Evolutionary conservation across 2,113 vertebrate genomes (phyloP).

Genomic region (Leucopsar rothschildi): DNA sequence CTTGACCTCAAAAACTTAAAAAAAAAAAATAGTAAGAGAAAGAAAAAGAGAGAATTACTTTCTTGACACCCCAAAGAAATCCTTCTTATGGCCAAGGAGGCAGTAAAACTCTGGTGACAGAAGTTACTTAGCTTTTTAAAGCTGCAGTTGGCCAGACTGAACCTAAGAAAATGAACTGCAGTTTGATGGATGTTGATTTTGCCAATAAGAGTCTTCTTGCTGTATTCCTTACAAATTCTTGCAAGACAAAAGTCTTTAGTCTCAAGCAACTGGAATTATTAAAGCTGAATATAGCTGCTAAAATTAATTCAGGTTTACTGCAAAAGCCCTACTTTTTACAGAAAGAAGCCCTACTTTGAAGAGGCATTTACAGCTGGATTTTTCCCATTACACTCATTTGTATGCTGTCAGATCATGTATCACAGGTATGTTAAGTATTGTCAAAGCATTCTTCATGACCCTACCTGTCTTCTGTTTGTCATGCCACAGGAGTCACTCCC

Average conservation of each 20-base stretch:
- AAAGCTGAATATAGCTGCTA: background rate
- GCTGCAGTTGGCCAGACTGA: background rate
- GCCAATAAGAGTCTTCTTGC: background rate
- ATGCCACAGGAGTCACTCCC: background rate
- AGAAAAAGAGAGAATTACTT: background rate
- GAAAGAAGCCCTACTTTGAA: background rate
- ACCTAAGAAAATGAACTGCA: background rate
- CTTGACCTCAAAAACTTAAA: background rate
- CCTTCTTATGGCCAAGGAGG: background rate
- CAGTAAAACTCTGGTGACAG: background rate
- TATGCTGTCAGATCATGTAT: background rate
- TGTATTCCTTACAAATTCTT: background rate
- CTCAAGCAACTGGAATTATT: background rate
- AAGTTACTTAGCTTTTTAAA: background rate
- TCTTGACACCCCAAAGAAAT: background rate
- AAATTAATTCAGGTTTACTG: slow-evolving; percentile 2
- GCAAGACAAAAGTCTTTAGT: background rate
- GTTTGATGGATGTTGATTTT: background rate
- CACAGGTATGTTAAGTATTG: background rate
- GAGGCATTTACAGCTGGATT: background rate
- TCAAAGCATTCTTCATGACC: background rate
- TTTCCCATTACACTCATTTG: background rate
- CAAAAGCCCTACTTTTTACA: background rate
- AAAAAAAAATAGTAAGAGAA: background rate
- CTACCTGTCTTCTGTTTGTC: background rate